phyloP scores from a whole-genome alignment of 2,797 vertebrate species.

The Tragopan temminckii region DNA sequence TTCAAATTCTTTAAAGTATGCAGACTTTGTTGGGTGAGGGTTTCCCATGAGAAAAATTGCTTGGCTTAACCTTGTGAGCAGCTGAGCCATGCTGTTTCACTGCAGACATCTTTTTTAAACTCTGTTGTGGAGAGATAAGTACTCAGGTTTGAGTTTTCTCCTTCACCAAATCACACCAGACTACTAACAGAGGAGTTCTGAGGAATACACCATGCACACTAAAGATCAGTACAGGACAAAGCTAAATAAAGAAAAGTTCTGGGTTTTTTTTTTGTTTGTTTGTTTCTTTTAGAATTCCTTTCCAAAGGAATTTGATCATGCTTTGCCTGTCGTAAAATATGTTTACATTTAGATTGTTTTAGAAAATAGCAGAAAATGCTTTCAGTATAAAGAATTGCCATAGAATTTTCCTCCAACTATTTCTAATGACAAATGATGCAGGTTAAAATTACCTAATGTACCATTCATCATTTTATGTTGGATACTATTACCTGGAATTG shows the following conservation, averaged over 20 bases:
- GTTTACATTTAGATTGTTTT: conserved; percentile 56
- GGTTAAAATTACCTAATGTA: conserved; percentile 2
- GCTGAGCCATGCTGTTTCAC: neutral
- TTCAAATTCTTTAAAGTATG: neutral
- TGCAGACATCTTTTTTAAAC: neutral
- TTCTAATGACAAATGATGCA: conserved; percentile 50
- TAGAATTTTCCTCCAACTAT: conserved; percentile 17
- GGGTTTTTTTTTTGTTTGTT: neutral
- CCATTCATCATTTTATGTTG: conserved; percentile 28
- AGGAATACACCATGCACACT: neutral
- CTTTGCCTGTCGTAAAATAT: conserved; percentile 41
- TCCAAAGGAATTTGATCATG: conserved; percentile 20
- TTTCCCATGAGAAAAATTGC: neutral
- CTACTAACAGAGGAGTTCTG: neutral
- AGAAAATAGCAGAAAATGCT: neutral
- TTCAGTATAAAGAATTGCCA: conserved; percentile 12
- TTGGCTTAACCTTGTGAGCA: neutral
- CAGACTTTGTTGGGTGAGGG: neutral
- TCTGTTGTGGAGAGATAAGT: neutral
- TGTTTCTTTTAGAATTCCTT: conserved; percentile 18
- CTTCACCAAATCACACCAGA: neutral
- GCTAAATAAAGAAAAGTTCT: neutral
- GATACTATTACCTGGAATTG: neutral
- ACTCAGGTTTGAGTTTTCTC: neutral
- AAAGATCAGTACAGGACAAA: neutral